Conservation (phyloP, 2,113 vertebrate genomes). For the Podarcis muralis region DNA sequence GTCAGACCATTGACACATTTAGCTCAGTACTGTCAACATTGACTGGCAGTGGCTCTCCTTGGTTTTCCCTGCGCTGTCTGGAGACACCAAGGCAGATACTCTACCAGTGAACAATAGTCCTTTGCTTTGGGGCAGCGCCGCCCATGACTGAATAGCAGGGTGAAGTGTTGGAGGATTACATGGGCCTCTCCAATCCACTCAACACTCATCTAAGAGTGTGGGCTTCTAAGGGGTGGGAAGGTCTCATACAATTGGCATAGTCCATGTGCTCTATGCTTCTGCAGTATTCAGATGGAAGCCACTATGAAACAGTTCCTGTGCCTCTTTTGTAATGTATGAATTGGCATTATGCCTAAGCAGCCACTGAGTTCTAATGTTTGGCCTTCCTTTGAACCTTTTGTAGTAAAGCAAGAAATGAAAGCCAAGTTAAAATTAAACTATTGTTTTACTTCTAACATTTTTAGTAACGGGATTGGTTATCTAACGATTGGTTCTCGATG, state of each 20-base stretch:
- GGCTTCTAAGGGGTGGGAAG: background rate
- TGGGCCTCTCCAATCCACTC: background rate
- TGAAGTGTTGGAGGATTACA: background rate
- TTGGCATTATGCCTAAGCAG: slow-evolving; percentile 44
- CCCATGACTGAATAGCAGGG: background rate
- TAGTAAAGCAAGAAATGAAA: slow-evolving; percentile 80
- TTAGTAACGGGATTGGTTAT: slow-evolving; percentile 82
- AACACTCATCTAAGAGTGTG: background rate
- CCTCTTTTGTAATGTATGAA: background rate
- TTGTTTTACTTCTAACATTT: slow-evolving; percentile 83
- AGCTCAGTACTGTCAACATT: too few species aligned
- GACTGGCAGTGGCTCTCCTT: too few species aligned
- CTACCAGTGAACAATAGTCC: too few species aligned
- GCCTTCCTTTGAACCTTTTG: slow-evolving; percentile 76
- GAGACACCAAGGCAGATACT: too few species aligned
- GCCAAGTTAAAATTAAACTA: slow-evolving; percentile 81
- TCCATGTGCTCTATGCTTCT: background rate
- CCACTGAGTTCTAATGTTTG: slow-evolving; percentile 71
- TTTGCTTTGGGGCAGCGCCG: background rate
- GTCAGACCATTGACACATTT: too few species aligned
- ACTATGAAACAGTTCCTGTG: background rate
- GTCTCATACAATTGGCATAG: background rate
- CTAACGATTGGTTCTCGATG: slow-evolving; percentile 84
- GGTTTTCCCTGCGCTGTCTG: too few species aligned
- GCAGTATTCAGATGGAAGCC: too few species aligned